Conservation (phyloP, 2,888 invertebrate genomes). For the Shargacucullia verbasci region DNA sequence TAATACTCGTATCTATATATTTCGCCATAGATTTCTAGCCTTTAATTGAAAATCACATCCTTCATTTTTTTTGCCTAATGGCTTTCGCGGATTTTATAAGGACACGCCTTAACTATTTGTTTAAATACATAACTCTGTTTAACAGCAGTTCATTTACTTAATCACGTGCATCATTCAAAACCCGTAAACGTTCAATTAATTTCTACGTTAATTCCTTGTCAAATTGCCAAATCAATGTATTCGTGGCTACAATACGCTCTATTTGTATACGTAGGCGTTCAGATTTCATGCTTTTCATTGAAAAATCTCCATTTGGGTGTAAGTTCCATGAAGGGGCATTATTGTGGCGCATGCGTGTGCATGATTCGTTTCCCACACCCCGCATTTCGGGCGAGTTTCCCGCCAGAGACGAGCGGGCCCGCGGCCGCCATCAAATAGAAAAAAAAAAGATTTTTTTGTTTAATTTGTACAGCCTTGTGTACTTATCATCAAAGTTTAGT, state of each 20-base stretch:
- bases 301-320: constrained; percentile 58
- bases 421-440: constrained; percentile 57
- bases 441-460: constrained; percentile 38
- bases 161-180: too few species aligned
- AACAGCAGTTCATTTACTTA: too few species aligned
- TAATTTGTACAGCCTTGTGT: constrained; percentile 23
- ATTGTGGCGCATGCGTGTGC: constrained; percentile 74
- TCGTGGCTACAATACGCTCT: constrained; percentile 29
- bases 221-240: constrained; percentile 33
- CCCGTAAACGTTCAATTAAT: too few species aligned
- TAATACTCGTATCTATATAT: too few species aligned
- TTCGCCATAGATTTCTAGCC: too few species aligned
- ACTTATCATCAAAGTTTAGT: constrained; percentile 25
- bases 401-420: constrained; percentile 72
- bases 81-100: too few species aligned
- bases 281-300: constrained; percentile 59
- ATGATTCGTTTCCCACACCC: constrained; percentile 59
- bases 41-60: too few species aligned
- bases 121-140: too few species aligned
- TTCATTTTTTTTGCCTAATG: too few species aligned
- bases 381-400: constrained; percentile 65
- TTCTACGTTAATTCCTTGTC: constrained; percentile 12
- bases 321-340: constrained; percentile 44
- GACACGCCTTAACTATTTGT: too few species aligned
- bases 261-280: constrained; percentile 33